Base-by-base conservation (phyloP, 2,888 invertebrate genomes). In the Mesodorylaimus sp. region DNA sequence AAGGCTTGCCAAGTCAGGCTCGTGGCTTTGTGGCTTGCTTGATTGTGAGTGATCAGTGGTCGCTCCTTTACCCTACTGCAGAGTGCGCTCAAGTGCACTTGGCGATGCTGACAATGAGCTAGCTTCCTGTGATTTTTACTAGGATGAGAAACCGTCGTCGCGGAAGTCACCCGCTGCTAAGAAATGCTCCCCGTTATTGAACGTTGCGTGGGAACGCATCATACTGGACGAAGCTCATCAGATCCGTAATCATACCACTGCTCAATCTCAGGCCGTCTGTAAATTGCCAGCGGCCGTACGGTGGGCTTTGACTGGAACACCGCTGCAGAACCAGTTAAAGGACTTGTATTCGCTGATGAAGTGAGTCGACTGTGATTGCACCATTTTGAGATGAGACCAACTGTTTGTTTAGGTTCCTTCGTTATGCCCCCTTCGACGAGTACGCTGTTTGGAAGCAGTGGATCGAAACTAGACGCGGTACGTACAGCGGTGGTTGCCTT, bases 211-310 rank as follows among this genome's bases (percentile, higher is more conserved):
- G 89, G 75, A 79, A 0, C 75, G 93, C 46, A 75, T 88, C 2
- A 80, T 93, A 53, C 72, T 95, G 24, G 93, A 95, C 70, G 93
- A 95, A 71, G 93, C 84, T 0, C 93, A 95, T 68, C 76, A 78
- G 38, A 81, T 93, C 7, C 78, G 89, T 57, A 93, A 93, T 71
- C 76, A 81, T 65, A 86, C 85, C 68, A 77, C 81, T 7, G 74
- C 77, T 55, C 79, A 80, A 1, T 79, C 84, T 0, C 64, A 72
- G 52, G 80, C 81, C 0, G 80, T 80, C 10, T 80, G 79, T 63
- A 68, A 70, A 2, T 67, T 86, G 38, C 57, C 65, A 1, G 77
- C 76, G 13, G 73, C 69, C 50, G 71, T 75, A 1, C 76, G 85
- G 13, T 85, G 84, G 83, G 80, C 79, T 0, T 74, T 91, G 19